Evolutionary conservation across 2,797 vertebrate species (phyloP).

Genomic region (Chaetodon trifasciatus): DNA sequence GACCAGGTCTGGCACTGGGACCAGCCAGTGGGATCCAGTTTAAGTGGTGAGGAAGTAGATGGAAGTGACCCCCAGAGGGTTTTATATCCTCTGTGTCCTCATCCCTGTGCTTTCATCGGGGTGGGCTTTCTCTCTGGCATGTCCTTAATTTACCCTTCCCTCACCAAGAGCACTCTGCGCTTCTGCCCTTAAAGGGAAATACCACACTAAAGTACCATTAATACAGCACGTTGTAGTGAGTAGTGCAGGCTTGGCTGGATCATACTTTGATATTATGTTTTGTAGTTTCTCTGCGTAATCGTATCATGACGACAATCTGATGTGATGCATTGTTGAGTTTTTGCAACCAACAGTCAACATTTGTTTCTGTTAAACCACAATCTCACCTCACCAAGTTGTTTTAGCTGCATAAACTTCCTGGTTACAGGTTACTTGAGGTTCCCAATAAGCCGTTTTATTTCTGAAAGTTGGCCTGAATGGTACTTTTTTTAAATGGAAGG

Average conservation of each 20-base stretch:
- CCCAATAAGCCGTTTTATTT: too few relatives aligned
- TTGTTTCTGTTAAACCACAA: neutral
- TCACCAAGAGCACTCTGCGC: neutral
- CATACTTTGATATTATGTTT: neutral
- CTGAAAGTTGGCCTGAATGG: too few relatives aligned
- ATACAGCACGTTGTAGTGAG: neutral
- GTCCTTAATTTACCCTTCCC: slow-evolving; percentile 19
- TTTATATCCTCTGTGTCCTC: slow-evolving; percentile 9
- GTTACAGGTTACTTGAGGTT: neutral
- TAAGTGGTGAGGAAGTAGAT: neutral
- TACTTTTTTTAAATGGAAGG: too few relatives aligned
- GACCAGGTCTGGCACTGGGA: neutral
- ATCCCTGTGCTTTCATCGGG: slow-evolving; percentile 3
- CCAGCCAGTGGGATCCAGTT: slow-evolving; percentile 10
- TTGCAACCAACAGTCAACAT: neutral
- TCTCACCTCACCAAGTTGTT: neutral
- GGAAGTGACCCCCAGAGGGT: slow-evolving; percentile 18
- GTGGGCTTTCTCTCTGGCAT: neutral
- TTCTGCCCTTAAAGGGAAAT: slow-evolving; percentile 8
- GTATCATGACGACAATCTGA: too few relatives aligned
- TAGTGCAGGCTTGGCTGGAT: neutral
- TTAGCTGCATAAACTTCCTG: neutral
- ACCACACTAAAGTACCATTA: neutral
- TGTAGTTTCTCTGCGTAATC: too few relatives aligned
- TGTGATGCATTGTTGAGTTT: too few relatives aligned